These are phyloP conservation scores for Spea multiplicata DNA, from an alignment of 2,113 vertebrate species.

Conservation along the genomic window DNA sequence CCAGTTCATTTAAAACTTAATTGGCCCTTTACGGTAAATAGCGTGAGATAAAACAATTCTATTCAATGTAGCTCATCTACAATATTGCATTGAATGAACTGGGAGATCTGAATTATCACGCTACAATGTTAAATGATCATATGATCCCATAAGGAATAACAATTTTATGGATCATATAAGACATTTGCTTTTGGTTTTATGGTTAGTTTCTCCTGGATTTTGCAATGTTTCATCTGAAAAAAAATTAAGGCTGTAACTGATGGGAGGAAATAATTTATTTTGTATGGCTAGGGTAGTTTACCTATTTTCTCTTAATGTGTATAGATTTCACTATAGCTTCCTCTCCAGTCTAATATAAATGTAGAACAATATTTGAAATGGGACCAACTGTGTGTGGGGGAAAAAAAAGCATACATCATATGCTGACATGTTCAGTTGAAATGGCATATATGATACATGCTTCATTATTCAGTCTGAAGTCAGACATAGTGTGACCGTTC, in stretches of 20 bases:
- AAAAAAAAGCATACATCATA: constrained; percentile 41
- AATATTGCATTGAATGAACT: not conserved
- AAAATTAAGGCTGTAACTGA: constrained; percentile 34
- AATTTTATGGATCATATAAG: constrained; percentile 16
- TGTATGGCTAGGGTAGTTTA: constrained; percentile 3
- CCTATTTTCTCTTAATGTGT: constrained; percentile 21
- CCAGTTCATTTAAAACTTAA: too few relatives aligned
- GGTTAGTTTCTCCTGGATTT: constrained; percentile 24
- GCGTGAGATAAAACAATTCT: too few relatives aligned
- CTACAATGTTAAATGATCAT: constrained; percentile 26
- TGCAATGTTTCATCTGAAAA: constrained; percentile 24
- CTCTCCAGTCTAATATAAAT: constrained; percentile 28
- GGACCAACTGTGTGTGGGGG: constrained; percentile 46
- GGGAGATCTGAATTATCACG: constrained; percentile 19
- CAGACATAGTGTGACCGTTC: not conserved
- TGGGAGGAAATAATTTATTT: constrained; percentile 32
- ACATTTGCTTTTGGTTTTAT: not conserved
- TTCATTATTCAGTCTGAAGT: constrained; percentile 39
- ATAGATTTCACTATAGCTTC: constrained; percentile 33
- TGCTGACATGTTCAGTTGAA: constrained; percentile 43
- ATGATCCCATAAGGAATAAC: constrained; percentile 23
- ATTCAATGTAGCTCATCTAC: too few relatives aligned
- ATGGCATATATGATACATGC: constrained; percentile 34
- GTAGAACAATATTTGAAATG: constrained; percentile 35
- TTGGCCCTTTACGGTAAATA: too few relatives aligned